Evolutionary conservation across 2,113 vertebrate genomes (phyloP).

Genomic region (Arvicanthis niloticus): DNA sequence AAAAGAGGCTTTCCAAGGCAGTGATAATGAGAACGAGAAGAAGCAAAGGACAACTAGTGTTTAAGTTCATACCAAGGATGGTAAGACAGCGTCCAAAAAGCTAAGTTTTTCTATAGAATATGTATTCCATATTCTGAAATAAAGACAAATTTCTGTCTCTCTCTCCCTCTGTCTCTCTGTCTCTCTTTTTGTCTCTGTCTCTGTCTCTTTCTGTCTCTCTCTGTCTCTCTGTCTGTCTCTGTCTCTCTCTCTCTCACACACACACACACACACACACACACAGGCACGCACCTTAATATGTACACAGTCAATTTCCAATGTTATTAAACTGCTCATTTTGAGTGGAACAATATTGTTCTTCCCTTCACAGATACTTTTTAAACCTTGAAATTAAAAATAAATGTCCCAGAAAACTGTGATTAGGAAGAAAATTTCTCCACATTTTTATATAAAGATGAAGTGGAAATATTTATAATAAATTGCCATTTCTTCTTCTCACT

Average conservation of each 20-base stretch:
- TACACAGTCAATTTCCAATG: not conserved
- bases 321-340: not conserved
- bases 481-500: not conserved
- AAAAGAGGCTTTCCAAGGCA: not conserved
- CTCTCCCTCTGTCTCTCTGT: too few relatives aligned
- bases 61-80: conserved; percentile 19
- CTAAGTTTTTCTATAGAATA: not conserved
- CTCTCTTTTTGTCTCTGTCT: too few relatives aligned
- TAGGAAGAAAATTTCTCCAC: not conserved
- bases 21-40: not conserved
- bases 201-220: not conserved
- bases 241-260: not conserved
- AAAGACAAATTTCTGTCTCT: not conserved
- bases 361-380: not conserved
- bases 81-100: not conserved
- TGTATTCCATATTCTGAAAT: not conserved
- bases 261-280: not conserved
- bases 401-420: not conserved
- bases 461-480: not conserved
- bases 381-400: conserved; percentile 14
- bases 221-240: too few relatives aligned
- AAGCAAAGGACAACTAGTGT: not conserved
- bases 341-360: not conserved
- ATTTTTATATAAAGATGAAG: conserved; percentile 26
- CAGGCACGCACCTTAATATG: not conserved